These are phyloP conservation scores for Takifugu ocellatus DNA, from an alignment of 2,797 vertebrate species.

Conservation along the genomic window DNA sequence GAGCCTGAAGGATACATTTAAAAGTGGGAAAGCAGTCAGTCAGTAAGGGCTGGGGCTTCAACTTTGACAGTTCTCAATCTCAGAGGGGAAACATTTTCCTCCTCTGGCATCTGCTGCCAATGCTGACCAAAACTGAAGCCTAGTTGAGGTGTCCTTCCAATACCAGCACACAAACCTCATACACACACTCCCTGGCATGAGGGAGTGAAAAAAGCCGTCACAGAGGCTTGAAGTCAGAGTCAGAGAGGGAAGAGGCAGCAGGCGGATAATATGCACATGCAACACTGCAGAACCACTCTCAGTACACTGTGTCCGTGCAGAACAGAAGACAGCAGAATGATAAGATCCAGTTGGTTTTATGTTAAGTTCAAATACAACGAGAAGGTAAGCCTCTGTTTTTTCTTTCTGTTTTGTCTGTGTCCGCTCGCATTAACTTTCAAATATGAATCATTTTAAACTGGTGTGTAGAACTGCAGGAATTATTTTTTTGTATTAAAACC, in stretches of 20 bases:
- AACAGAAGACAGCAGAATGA: conserved; percentile 75
- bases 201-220: conserved; percentile 48
- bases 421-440: too few relatives aligned
- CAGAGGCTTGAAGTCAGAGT: conserved; percentile 46
- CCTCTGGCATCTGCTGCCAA: conserved; percentile 83
- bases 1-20: conserved; percentile 27
- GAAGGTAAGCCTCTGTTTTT: conserved; percentile 82
- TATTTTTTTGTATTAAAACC: too few relatives aligned
- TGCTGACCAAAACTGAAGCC: conserved; percentile 78
- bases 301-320: conserved; percentile 13
- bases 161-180: conserved; percentile 37
- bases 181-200: conserved; percentile 5
- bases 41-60: conserved; percentile 61
- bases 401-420: not conserved
- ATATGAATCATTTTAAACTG: too few relatives aligned
- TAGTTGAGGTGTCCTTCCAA: conserved; percentile 84
- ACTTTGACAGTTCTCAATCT: conserved; percentile 45
- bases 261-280: conserved; percentile 36
- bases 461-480: too few relatives aligned
- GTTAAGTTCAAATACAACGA: conserved; percentile 98
- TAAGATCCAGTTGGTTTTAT: conserved; percentile 98
- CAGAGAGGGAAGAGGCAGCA: conserved; percentile 30
- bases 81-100: conserved; percentile 71
- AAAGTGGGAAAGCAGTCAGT: conserved; percentile 25
- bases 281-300: conserved; percentile 21